These are phyloP conservation scores for Cephus pygmeus DNA, from an alignment of 2,888 invertebrate genomes.

Conservation along the genomic window DNA sequence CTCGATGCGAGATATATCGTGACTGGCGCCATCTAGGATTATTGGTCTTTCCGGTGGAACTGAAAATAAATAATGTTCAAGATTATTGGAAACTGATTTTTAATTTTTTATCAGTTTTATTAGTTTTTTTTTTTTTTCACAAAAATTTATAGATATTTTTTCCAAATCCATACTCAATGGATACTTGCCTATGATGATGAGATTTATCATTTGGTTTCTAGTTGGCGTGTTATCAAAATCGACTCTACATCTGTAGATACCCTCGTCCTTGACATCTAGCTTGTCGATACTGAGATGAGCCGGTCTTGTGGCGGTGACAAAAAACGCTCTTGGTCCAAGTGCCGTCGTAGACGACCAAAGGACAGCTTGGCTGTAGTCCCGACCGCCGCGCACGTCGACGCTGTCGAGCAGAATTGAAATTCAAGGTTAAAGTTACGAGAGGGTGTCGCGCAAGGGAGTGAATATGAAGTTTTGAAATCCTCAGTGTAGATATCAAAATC, in stretches of 20 bases:
- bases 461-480: background rate
- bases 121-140: background rate
- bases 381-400: constrained; percentile 71
- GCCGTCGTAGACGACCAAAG: constrained; percentile 72
- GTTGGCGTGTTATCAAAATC: constrained; percentile 70
- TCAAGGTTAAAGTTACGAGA: background rate
- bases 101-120: background rate
- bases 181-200: constrained; percentile 69
- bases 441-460: background rate
- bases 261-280: constrained; percentile 66
- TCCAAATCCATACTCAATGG: background rate
- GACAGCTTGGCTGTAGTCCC: constrained; percentile 69
- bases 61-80: constrained; percentile 57
- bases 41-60: constrained; percentile 86
- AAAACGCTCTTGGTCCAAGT: constrained; percentile 71
- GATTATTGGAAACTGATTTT: background rate
- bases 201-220: constrained; percentile 68
- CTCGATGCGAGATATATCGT: constrained; percentile 78
- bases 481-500: background rate
- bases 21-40: constrained; percentile 80
- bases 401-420: constrained; percentile 55
- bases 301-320: constrained; percentile 69
- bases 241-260: constrained; percentile 68
- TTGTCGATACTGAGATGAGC: constrained; percentile 69
- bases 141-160: background rate